Conservation (phyloP, 2,888 invertebrate genomes). For the Diarsia brunnea region DNA sequence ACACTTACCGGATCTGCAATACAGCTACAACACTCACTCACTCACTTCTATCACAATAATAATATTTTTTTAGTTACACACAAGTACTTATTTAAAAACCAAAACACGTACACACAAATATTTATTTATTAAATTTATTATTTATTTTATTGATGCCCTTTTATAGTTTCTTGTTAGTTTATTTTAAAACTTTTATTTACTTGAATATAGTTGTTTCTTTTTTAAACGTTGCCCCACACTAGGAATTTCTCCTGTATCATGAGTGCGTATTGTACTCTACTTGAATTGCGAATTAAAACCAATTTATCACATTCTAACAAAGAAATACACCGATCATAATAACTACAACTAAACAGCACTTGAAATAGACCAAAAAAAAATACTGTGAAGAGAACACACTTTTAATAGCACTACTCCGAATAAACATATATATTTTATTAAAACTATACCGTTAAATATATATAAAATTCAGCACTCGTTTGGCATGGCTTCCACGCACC, state of each 20-base stretch:
- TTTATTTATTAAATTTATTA: too few relatives aligned
- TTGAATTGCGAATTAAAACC: too few relatives aligned
- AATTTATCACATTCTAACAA: too few relatives aligned
- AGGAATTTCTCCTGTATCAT: too few relatives aligned
- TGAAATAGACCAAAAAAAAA: not conserved
- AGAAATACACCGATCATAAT: not conserved
- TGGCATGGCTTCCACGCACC: not conserved
- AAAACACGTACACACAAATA: not conserved
- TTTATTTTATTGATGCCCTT: too few relatives aligned
- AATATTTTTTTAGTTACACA: too few relatives aligned
- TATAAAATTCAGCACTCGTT: not conserved
- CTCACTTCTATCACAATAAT: not conserved
- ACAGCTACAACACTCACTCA: not conserved
- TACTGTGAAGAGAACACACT: not conserved
- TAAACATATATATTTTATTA: not conserved
- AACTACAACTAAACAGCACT: not conserved
- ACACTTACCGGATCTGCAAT: not conserved
- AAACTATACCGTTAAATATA: too few relatives aligned
- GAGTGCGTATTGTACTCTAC: too few relatives aligned
- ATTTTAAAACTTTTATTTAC: too few relatives aligned
- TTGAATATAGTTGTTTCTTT: too few relatives aligned
- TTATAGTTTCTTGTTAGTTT: too few relatives aligned
- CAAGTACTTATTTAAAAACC: not conserved
- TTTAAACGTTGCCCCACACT: too few relatives aligned
- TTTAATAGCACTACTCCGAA: not conserved